Percentiles rank a stretch among this genome's conserved stretches.
phyloP scores from a whole-genome alignment of 1,140 invertebrate species.

The Caenorhabditis remanei region DNA sequence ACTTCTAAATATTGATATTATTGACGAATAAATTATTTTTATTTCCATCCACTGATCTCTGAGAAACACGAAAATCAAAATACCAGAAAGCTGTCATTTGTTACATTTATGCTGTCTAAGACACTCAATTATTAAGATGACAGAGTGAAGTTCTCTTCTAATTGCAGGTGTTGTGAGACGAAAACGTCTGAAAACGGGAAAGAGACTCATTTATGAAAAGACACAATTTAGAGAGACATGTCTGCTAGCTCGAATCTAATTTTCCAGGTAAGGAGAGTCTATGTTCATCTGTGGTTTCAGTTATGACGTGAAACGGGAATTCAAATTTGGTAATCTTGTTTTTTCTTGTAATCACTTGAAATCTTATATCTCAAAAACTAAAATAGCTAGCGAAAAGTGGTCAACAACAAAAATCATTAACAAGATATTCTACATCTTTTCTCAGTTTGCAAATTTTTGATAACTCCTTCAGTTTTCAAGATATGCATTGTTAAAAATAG shows the following conservation, averaged over 20 bases:
- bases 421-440: background rate
- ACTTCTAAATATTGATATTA: background rate
- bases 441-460: background rate
- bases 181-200: too few species aligned
- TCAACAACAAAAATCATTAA: too few species aligned
- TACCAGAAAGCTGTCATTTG: background rate
- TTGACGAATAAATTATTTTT: slow-evolving; percentile 30
- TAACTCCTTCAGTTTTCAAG: too few species aligned
- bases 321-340: too few species aligned
- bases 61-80: background rate
- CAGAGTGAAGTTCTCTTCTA: background rate
- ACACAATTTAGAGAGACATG: background rate
- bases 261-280: slow-evolving; percentile 17
- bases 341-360: too few species aligned
- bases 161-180: slow-evolving; percentile 6
- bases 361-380: too few species aligned
- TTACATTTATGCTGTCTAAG: background rate
- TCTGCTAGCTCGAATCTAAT: background rate
- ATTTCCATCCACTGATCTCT: background rate
- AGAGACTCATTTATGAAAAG: background rate
- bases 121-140: background rate
- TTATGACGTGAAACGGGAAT: too few species aligned
- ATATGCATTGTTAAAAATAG: too few species aligned
- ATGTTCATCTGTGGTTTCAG: background rate
- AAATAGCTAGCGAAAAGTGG: too few species aligned